Evolutionary conservation across 2,888 invertebrate species (phyloP).

Genomic region (Amphipoea lucens): DNA sequence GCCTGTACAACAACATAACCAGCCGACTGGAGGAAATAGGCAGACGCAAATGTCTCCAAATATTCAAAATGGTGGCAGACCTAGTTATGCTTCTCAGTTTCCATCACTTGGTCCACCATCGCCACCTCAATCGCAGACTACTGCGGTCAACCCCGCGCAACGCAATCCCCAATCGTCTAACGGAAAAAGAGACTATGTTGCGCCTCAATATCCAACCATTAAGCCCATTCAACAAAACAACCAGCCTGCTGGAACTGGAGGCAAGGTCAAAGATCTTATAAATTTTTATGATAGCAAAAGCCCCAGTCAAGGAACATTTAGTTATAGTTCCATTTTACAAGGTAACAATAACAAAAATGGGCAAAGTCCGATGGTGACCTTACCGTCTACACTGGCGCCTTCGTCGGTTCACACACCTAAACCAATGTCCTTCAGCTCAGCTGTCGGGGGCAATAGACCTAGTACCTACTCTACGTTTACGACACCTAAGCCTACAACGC

Average conservation of each 20-base stretch:
- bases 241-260: slow-evolving; percentile 68
- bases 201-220: slow-evolving; percentile 69
- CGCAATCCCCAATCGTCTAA: slow-evolving; percentile 52
- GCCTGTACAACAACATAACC: slow-evolving; percentile 57
- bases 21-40: slow-evolving; percentile 51
- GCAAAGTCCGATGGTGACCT: slow-evolving; percentile 49
- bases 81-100: slow-evolving; percentile 81
- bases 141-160: slow-evolving; percentile 32
- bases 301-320: slow-evolving; percentile 75
- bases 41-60: slow-evolving; percentile 44
- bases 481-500: slow-evolving; percentile 70
- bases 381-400: slow-evolving; percentile 60
- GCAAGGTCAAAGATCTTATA: slow-evolving; percentile 85
- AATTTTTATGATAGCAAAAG: slow-evolving; percentile 82
- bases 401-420: slow-evolving; percentile 68
- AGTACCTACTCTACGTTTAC: slow-evolving; percentile 56
- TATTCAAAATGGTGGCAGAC: slow-evolving; percentile 69
- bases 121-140: slow-evolving; percentile 38
- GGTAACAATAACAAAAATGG: slow-evolving; percentile 69
- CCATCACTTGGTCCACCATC: slow-evolving; percentile 66
- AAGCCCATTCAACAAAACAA: slow-evolving; percentile 68
- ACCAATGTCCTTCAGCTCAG: slow-evolving; percentile 80
- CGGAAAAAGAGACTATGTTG: slow-evolving; percentile 77
- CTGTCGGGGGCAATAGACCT: slow-evolving; percentile 78
- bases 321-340: slow-evolving; percentile 83